Conservation (phyloP, 2,797 vertebrate species). For the Sebastes melanostomus region DNA sequence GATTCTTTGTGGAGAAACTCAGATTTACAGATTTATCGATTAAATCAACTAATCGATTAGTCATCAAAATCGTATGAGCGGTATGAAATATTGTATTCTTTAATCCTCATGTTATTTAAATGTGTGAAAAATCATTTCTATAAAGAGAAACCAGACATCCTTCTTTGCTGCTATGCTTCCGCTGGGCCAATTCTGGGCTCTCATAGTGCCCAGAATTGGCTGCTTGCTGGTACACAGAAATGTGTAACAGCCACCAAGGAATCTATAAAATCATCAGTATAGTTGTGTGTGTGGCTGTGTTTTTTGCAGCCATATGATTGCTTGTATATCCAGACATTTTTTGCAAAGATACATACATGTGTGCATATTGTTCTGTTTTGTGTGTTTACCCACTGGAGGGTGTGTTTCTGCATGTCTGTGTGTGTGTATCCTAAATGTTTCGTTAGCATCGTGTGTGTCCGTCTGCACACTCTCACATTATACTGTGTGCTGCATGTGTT, state of each 20-base stretch:
- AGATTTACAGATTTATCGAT: no score
- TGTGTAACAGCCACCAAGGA: background rate
- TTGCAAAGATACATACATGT: background rate
- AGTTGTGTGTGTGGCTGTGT: background rate
- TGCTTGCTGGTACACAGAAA: background rate
- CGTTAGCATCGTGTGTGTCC: background rate
- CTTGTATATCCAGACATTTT: background rate
- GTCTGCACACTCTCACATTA: constrained; percentile 2
- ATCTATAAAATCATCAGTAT: background rate
- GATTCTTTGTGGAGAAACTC: no score
- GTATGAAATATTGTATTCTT: background rate
- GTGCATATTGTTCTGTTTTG: background rate
- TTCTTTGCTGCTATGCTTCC: background rate
- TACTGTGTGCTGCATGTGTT: constrained; percentile 14
- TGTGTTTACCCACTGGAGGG: background rate
- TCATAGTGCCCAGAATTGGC: background rate
- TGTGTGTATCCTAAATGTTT: background rate
- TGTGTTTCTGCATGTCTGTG: background rate
- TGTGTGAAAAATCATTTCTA: background rate
- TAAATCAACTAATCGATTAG: no score
- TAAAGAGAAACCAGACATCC: background rate
- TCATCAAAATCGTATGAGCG: background rate
- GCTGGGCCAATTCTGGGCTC: background rate
- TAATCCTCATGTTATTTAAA: background rate
- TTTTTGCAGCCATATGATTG: background rate